A percentile compares a stretch with the other conserved stretches of the same genome.
phyloP scores from a whole-genome alignment of 2,797 vertebrate species.

The Nasua narica region DNA sequence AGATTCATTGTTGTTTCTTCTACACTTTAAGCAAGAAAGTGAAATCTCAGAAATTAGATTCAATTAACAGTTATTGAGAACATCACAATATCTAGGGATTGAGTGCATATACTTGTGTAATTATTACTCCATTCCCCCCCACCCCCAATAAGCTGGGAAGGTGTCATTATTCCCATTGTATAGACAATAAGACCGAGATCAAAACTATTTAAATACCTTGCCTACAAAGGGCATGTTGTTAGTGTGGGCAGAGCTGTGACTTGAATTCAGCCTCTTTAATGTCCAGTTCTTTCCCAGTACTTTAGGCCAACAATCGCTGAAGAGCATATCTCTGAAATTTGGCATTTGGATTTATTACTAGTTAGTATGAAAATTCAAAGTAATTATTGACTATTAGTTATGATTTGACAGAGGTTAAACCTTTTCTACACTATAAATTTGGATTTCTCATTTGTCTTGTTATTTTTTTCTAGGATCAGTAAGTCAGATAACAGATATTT shows the following conservation, averaged over 20 bases:
- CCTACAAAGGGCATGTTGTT: background rate
- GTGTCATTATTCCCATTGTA: background rate
- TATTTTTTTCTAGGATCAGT: background rate
- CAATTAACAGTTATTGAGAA: background rate
- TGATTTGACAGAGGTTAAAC: background rate
- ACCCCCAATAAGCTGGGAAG: background rate
- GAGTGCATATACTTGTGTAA: background rate
- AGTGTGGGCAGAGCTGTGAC: background rate
- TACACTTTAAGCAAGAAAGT: background rate
- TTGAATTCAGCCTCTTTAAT: background rate
- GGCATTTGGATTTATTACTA: background rate
- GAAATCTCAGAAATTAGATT: background rate
- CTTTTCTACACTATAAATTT: background rate
- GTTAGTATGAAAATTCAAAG: background rate
- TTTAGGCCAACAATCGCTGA: background rate
- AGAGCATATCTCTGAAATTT: background rate
- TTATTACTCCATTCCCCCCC: background rate
- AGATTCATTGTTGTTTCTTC: background rate
- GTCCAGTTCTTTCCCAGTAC: background rate
- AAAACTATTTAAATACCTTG: background rate
- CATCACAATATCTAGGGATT: background rate
- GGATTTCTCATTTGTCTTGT: background rate
- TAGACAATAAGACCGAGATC: background rate
- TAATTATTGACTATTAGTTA: background rate
- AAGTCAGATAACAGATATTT: background rate